Evolutionary conservation across 1,140 invertebrate species (phyloP).

Genomic region (Temnothorax nylanderi): DNA sequence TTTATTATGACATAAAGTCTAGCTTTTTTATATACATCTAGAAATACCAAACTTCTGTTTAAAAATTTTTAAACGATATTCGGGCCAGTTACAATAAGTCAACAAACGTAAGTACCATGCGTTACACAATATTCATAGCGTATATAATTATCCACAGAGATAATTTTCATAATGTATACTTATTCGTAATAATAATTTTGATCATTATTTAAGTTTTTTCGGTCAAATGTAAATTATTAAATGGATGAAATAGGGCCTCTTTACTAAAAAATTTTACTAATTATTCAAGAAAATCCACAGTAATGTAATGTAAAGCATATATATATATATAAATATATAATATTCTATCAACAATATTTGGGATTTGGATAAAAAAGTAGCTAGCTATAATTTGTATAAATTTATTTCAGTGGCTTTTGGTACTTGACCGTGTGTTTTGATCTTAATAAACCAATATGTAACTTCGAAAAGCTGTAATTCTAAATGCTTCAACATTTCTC

Average conservation of each 20-base stretch:
- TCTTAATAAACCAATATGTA: constrained; percentile 34
- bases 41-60: too few species aligned
- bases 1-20: too few species aligned
- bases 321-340: constrained; percentile 75
- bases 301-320: constrained; percentile 13
- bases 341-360: constrained; percentile 75
- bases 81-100: too few species aligned
- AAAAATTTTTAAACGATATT: too few species aligned
- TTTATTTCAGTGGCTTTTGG: constrained; percentile 63
- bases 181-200: neutral
- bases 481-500: constrained; percentile 49
- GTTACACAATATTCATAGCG: neutral
- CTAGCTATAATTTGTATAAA: constrained; percentile 58
- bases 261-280: neutral
- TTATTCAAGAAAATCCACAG: neutral
- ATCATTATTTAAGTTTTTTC: neutral
- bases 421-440: constrained; percentile 23
- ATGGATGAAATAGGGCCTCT: neutral
- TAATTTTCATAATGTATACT: neutral
- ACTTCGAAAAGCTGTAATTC: constrained; percentile 41
- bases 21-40: too few species aligned
- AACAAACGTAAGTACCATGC: too few species aligned
- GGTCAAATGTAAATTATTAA: neutral
- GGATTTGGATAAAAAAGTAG: constrained; percentile 75
- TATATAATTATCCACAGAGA: neutral